Percentiles rank a stretch among this genome's conserved stretches.
phyloP scores from a whole-genome alignment of 2,797 vertebrate genomes.

The Chloroceryle inda region DNA sequence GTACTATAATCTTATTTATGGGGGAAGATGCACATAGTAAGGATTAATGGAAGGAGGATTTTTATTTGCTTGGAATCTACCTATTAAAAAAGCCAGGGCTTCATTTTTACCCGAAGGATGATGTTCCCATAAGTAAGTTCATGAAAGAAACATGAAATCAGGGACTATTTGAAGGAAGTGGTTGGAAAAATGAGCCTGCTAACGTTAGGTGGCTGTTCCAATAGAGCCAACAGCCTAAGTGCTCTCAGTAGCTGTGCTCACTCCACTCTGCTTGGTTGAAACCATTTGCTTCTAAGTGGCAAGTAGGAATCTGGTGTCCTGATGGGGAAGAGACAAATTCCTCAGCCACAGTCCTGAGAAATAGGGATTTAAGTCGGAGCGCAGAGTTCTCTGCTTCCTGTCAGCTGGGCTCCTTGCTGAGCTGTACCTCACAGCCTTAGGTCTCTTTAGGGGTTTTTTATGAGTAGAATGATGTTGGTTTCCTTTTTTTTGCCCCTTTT shows the following conservation, averaged over 20 bases:
- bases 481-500: neutral
- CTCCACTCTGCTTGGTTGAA: neutral
- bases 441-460: neutral
- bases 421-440: neutral
- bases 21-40: constrained; percentile 17
- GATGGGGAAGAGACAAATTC: neutral
- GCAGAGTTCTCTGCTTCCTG: neutral
- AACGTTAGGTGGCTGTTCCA: accelerated
- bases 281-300: neutral
- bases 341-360: neutral
- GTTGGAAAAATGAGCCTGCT: neutral
- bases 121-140: neutral
- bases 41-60: constrained; percentile 13
- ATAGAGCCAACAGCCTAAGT: neutral
- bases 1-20: constrained; percentile 47
- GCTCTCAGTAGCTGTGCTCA: neutral
- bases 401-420: neutral
- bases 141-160: neutral
- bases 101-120: constrained; percentile 1
- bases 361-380: neutral
- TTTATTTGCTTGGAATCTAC: constrained; percentile 18
- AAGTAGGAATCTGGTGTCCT: neutral
- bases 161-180: neutral
- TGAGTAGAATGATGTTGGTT: neutral
- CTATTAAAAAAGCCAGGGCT: neutral